These are phyloP conservation scores for Percopsis transmontana DNA, from an alignment of 2,113 vertebrate species.

Conservation along the genomic window DNA sequence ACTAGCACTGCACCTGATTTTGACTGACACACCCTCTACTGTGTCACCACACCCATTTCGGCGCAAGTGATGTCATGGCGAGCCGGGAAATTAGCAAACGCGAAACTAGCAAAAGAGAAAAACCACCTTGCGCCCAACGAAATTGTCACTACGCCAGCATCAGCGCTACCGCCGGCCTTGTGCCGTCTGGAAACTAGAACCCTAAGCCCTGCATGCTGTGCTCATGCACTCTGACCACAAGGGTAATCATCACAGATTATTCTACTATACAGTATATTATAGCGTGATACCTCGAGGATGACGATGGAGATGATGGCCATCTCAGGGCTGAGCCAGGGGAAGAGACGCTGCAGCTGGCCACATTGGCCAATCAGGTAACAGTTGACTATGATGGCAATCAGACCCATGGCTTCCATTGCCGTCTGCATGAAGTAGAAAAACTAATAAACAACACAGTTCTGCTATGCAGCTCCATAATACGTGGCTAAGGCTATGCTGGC, in stretches of 20 bases:
- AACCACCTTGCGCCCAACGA: too few relatives aligned
- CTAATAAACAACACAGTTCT: not conserved
- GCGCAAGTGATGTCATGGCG: too few relatives aligned
- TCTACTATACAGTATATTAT: too few relatives aligned
- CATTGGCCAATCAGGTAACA: conserved; percentile 98
- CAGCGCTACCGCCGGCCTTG: too few relatives aligned
- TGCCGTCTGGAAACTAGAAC: not conserved
- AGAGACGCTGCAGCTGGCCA: conserved; percentile 93
- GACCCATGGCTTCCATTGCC: conserved; percentile 95
- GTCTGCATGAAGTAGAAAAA: conserved; percentile 74
- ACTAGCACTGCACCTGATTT: too few relatives aligned
- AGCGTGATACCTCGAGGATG: conserved; percentile 88
- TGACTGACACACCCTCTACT: too few relatives aligned
- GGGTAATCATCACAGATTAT: too few relatives aligned
- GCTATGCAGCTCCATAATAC: not conserved
- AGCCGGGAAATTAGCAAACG: too few relatives aligned
- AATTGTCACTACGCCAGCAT: too few relatives aligned
- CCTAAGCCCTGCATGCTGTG: not conserved
- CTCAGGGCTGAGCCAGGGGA: conserved; percentile 95
- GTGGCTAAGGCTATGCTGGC: not conserved
- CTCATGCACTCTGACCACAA: too few relatives aligned
- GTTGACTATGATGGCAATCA: conserved; percentile 95
- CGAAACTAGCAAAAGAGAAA: conserved; percentile 1
- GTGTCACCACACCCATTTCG: too few relatives aligned
- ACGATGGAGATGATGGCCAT: conserved; percentile 95